These are phyloP conservation scores for Formica aserva DNA, from an alignment of 2,888 invertebrate species.

Conservation along the genomic window DNA sequence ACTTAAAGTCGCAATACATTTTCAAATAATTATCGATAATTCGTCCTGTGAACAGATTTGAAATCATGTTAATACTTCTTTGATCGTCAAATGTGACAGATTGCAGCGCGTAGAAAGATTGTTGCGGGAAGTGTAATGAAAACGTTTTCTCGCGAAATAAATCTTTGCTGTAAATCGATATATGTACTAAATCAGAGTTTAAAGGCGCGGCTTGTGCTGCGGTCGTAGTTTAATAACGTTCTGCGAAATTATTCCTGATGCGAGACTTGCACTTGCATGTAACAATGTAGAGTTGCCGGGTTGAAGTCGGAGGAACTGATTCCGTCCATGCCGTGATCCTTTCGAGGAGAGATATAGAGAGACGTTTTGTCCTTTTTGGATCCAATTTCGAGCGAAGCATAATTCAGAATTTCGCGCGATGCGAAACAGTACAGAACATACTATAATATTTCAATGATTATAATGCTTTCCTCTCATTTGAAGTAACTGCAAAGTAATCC, in stretches of 20 bases:
- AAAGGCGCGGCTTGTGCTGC: slow-evolving; percentile 38
- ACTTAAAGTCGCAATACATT: background rate
- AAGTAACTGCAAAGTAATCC: slow-evolving; percentile 10
- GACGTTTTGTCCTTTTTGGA: slow-evolving; percentile 50
- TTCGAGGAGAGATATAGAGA: slow-evolving; percentile 8
- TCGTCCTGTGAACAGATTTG: slow-evolving; percentile 29
- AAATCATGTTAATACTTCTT: slow-evolving; percentile 7
- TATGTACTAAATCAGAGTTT: background rate
- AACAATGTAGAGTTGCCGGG: background rate
- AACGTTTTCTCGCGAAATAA: background rate
- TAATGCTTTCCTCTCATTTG: background rate
- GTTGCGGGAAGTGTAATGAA: slow-evolving; percentile 25
- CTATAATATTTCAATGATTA: background rate
- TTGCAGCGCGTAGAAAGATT: slow-evolving; percentile 36
- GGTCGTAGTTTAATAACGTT: slow-evolving; percentile 22
- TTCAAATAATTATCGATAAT: slow-evolving; percentile 14
- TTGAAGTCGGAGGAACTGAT: background rate
- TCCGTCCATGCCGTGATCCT: slow-evolving; percentile 29
- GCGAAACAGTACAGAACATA: slow-evolving; percentile 11
- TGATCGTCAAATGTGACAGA: background rate
- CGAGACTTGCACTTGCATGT: slow-evolving; percentile 31
- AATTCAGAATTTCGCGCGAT: slow-evolving; percentile 17
- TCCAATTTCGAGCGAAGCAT: slow-evolving; percentile 35
- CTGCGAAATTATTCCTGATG: slow-evolving; percentile 40
- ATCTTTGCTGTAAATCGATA: slow-evolving; percentile 29